Percentiles rank a stretch among this genome's conserved stretches.
Conservation (phyloP, 2,797 vertebrate genomes). For the Smutsia gigantea region DNA sequence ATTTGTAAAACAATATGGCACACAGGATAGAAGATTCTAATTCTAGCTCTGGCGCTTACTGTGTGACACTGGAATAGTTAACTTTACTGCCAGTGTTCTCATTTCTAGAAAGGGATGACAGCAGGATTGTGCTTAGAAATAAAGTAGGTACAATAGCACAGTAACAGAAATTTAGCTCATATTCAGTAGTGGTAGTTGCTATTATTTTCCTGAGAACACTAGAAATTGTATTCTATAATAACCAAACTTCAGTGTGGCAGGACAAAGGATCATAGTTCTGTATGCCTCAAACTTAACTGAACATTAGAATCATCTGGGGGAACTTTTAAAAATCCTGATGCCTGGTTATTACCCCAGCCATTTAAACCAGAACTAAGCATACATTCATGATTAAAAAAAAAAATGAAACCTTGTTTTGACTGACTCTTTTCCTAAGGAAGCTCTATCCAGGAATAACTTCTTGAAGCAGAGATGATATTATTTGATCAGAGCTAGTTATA, state of each 20-base stretch:
- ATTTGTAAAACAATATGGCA: not conserved
- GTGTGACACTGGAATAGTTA: not conserved
- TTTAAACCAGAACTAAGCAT: not conserved
- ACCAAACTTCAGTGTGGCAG: not conserved
- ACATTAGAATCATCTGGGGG: not conserved
- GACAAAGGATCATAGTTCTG: not conserved
- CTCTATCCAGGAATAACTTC: not conserved
- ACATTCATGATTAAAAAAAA: not conserved
- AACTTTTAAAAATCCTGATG: constrained; percentile 8
- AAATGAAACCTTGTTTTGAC: not conserved
- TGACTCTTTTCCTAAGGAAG: not conserved
- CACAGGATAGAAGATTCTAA: not conserved
- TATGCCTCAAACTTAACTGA: not conserved
- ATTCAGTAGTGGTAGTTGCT: not conserved
- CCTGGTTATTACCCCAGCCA: not conserved
- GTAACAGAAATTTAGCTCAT: not conserved
- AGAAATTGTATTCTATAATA: not conserved
- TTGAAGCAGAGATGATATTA: not conserved
- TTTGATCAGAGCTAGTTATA: not conserved
- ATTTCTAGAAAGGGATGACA: not conserved
- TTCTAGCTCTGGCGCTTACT: not conserved
- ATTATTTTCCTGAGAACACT: not conserved
- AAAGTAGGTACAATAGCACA: not conserved
- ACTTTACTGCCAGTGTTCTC: not conserved
- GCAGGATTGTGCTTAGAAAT: not conserved